Percentiles rank a stretch among this genome's conserved stretches.
phyloP scores from a whole-genome alignment of 2,797 vertebrate genomes.

The Lepilemur ruficaudatus region DNA sequence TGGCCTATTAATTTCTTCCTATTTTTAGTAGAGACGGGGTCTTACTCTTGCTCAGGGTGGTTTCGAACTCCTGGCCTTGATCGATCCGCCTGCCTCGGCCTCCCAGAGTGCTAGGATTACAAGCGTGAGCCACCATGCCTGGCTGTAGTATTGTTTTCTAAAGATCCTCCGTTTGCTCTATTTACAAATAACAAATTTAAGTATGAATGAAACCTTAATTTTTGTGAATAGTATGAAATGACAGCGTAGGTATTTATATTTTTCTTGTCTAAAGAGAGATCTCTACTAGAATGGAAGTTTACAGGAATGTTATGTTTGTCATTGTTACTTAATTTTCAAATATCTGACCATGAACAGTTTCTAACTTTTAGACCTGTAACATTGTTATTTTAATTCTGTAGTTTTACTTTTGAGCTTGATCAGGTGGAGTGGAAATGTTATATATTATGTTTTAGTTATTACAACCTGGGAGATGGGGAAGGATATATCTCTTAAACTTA shows the following conservation, averaged over 20 bases:
- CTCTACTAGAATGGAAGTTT: neutral
- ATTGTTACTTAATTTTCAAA: constrained; percentile 40
- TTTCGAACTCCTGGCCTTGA: too few species aligned
- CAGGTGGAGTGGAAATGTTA: neutral
- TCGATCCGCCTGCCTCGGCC: too few species aligned
- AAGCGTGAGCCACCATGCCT: too few species aligned
- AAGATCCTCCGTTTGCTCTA: neutral
- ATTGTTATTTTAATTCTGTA: constrained; percentile 14
- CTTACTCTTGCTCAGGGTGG: too few species aligned
- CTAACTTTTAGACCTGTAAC: neutral
- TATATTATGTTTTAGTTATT: constrained; percentile 11
- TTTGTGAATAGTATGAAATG: neutral
- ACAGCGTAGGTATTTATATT: neutral
- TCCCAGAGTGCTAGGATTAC: too few species aligned
- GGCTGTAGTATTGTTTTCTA: neutral
- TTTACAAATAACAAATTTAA: neutral
- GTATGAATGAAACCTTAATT: neutral
- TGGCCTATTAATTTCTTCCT: too few species aligned
- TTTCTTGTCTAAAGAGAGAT: constrained; percentile 18
- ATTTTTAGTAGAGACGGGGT: too few species aligned
- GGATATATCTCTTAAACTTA: constrained; percentile 14
- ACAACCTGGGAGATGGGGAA: neutral
- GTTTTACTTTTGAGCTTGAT: constrained; percentile 19
- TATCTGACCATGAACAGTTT: constrained; percentile 1
- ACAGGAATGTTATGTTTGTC: constrained; percentile 20